Conservation (phyloP, 2,888 invertebrate genomes). For the Lasius fuliginosus region DNA sequence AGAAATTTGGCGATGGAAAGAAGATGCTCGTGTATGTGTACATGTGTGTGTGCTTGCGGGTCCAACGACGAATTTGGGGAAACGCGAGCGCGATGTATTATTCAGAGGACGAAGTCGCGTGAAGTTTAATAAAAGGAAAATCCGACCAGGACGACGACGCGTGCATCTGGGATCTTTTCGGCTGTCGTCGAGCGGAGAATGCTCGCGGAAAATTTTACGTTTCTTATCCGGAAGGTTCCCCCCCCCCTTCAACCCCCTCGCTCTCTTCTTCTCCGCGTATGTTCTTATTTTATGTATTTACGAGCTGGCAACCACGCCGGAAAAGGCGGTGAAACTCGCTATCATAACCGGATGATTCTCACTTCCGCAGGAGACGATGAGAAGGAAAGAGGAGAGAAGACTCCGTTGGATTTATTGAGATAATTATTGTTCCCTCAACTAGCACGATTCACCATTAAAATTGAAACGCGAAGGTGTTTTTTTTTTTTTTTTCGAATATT, state of each 20-base stretch:
- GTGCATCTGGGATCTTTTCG: slow-evolving; percentile 45
- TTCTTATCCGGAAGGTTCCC: not conserved
- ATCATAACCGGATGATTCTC: not conserved
- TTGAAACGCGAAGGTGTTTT: not conserved
- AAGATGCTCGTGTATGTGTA: not conserved
- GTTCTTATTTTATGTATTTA: slow-evolving; percentile 41
- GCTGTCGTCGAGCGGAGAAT: slow-evolving; percentile 53
- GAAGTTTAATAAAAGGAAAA: slow-evolving; percentile 68
- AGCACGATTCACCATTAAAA: slow-evolving; percentile 5
- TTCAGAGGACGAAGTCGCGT: slow-evolving; percentile 65
- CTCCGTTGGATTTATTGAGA: not conserved
- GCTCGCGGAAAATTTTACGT: slow-evolving; percentile 58
- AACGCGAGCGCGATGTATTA: slow-evolving; percentile 63
- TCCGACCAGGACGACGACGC: slow-evolving; percentile 22
- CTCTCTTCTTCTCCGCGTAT: not conserved
- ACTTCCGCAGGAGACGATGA: no score
- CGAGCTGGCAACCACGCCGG: not conserved
- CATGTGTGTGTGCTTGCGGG: not conserved
- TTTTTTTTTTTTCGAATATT: slow-evolving; percentile 29
- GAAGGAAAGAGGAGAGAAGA: no score
- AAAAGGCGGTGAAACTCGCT: not conserved
- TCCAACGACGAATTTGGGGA: slow-evolving; percentile 36
- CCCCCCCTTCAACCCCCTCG: no score
- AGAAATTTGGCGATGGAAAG: not conserved
- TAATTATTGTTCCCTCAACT: not conserved